Percentiles rank a stretch among this genome's conserved stretches.
Conservation (phyloP, 2,113 vertebrate genomes). For the Elachura formosa region DNA sequence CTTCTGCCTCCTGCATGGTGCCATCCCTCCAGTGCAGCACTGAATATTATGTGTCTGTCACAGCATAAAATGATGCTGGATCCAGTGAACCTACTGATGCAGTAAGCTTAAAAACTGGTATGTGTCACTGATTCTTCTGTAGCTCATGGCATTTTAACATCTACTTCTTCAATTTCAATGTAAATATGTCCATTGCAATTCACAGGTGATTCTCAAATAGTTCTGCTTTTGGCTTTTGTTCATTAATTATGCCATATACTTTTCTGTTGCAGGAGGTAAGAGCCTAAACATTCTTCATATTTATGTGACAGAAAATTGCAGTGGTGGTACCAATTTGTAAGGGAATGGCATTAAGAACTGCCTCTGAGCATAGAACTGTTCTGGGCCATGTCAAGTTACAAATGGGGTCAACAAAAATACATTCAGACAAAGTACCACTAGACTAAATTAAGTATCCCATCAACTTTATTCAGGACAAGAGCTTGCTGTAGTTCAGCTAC, state of each 20-base stretch:
- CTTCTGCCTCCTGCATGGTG: slow-evolving; percentile 70
- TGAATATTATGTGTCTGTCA: slow-evolving; percentile 74
- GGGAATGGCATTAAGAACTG: not conserved
- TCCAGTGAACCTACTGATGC: slow-evolving; percentile 74
- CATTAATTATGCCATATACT: not conserved
- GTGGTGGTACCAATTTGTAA: not conserved
- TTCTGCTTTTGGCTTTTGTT: not conserved
- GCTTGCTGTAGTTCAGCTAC: not conserved
- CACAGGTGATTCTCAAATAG: not conserved
- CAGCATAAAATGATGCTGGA: slow-evolving; percentile 81
- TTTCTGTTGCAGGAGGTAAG: not conserved
- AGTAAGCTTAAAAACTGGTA: slow-evolving; percentile 79
- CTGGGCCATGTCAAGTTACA: not conserved
- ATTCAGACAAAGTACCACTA: not conserved
- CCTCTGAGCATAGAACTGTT: not conserved
- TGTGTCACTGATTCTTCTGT: not conserved
- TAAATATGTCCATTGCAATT: not conserved
- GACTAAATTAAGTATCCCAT: not conserved
- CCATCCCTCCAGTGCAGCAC: slow-evolving; percentile 77
- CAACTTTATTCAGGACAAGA: not conserved
- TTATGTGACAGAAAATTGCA: not conserved
- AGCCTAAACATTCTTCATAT: not conserved
- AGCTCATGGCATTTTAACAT: not conserved
- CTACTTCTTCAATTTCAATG: not conserved
- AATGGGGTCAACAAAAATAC: not conserved